These are phyloP conservation scores for human (Homo sapiens) DNA, from an alignment of 2,113 vertebrate species.

Conservation along the genomic window DNA sequence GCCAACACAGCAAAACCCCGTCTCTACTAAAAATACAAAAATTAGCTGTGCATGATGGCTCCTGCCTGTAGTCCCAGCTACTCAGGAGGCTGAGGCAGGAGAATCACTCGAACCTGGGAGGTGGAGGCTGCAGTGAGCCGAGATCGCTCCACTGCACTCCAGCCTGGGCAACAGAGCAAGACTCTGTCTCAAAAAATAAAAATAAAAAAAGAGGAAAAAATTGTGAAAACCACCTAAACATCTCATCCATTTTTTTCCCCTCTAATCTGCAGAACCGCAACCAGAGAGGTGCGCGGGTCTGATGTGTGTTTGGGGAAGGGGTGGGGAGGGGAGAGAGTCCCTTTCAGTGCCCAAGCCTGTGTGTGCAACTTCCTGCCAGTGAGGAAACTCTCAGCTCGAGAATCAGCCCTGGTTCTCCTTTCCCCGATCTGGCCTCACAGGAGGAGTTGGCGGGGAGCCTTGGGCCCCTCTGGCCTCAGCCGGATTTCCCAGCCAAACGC, in stretches of 20 bases:
- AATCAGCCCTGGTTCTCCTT: conserved; percentile 65
- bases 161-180: not conserved
- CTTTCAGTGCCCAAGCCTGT: not conserved
- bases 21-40: not conserved
- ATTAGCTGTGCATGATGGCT: not conserved
- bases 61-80: not conserved
- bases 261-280: not conserved
- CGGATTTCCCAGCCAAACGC: not conserved
- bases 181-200: not conserved
- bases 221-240: not conserved
- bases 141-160: not conserved
- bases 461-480: conserved; percentile 21
- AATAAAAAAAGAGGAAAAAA: too few relatives aligned
- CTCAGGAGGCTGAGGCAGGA: not conserved
- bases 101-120: not conserved
- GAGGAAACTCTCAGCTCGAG: conserved; percentile 34
- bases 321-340: conserved; percentile 40
- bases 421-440: conserved; percentile 49
- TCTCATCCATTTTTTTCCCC: not conserved
- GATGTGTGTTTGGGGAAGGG: conserved; percentile 6
- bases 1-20: not conserved
- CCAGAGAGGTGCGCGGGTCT: not conserved
- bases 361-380: conserved; percentile 76
- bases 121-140: not conserved
- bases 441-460: conserved; percentile 16